These are phyloP conservation scores for Drosophila atripex DNA, from an alignment of 2,888 invertebrate genomes.

Conservation along the genomic window DNA sequence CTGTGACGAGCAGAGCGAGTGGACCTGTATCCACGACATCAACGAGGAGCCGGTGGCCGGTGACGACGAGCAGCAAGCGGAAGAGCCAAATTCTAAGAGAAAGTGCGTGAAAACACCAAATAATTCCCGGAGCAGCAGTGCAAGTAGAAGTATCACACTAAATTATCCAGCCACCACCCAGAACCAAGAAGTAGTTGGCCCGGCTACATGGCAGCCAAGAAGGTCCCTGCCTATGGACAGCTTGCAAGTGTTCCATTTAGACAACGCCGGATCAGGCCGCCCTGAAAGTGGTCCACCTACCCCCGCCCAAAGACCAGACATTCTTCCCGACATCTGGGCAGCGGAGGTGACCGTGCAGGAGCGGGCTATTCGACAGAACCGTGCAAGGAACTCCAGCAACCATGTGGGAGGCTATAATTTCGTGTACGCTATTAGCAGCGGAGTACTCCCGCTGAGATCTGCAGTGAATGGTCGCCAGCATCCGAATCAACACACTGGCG, in stretches of 20 bases:
- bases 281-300: neutral
- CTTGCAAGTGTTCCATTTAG: constrained; percentile 36
- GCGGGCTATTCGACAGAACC: constrained; percentile 80
- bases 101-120: constrained; percentile 36
- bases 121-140: neutral
- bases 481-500: constrained; percentile 32
- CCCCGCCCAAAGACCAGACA: constrained; percentile 47
- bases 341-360: constrained; percentile 83
- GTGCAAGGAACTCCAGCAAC: constrained; percentile 73
- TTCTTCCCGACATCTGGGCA: constrained; percentile 84
- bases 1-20: constrained; percentile 94
- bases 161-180: neutral
- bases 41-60: constrained; percentile 86
- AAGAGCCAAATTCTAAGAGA: constrained; percentile 53
- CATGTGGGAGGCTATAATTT: constrained; percentile 82
- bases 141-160: neutral
- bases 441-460: constrained; percentile 75
- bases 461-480: constrained; percentile 36
- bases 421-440: constrained; percentile 84
- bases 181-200: constrained; percentile 12
- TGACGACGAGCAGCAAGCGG: constrained; percentile 63
- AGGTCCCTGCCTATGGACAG: constrained; percentile 16
- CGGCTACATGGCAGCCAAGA: constrained; percentile 4
- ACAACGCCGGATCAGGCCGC: constrained; percentile 24
- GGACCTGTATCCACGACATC: constrained; percentile 97